Base-by-base conservation (phyloP, 2,113 vertebrate genomes). In the Genyomyrus donnyi region DNA sequence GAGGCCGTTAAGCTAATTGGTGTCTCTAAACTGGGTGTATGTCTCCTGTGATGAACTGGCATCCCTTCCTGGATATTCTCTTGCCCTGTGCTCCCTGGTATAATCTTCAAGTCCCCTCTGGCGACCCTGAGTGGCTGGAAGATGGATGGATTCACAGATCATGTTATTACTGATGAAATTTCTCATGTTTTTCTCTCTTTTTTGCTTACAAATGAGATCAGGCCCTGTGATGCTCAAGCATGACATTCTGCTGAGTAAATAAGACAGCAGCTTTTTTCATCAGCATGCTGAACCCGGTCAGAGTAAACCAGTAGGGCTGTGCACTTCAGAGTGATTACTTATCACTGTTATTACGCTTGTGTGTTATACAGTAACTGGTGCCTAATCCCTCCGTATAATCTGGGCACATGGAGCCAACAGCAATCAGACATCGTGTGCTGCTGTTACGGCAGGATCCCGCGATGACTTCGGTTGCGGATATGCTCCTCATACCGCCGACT, bases 71-170 rank as follows among this genome's bases (percentile, higher is more conserved):
- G 74, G 74, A 19, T 42, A 80, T 80, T 80, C 74, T 39, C 35
- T 10, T 80, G 74, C 35, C 74, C 74, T 80, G 5, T 80, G 83
- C 45, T 85, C 21, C 45, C 24, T 3, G 19, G 45, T 3, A 85
- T 42, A 85, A 46, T 45, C 83, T 85, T 11, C 42, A 85, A 46
- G 19, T 48, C 45, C 42, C 83, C 24, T 85, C 21, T 48, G 21
- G 83, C 8, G 19, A 45, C 42, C 42, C 45, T n/a, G 83, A 80
- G 74, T 42, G 74, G 74, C 15, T 53, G n/a, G 50, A 27, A 87
- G 48, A 53, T 31, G 10, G n/a, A 52, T 91, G 92, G 74, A 80
- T 80, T 80, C 87, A 92, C 92, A 91, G 84, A 88, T 70, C 90
- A 92, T 85, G 91, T 91, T 91, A 91, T 49, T 24, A 88, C 9